Percentiles rank a stretch among this genome's conserved stretches.
phyloP scores from a whole-genome alignment of 2,797 vertebrate species.

The Pygocentrus nattereri region DNA sequence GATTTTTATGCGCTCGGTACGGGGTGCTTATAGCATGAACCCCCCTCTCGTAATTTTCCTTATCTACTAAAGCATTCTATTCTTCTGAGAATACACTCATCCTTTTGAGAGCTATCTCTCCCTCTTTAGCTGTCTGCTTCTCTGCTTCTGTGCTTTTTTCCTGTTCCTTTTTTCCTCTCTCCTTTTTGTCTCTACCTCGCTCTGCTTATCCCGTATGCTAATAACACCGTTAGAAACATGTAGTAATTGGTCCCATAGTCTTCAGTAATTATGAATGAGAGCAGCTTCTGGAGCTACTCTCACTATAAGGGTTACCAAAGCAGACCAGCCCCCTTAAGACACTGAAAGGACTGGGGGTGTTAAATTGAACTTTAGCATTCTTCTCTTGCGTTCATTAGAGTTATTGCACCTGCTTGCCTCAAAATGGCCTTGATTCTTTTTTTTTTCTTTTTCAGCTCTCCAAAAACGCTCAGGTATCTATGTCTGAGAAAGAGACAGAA shows the following conservation, averaged over 20 bases:
- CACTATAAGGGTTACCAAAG: conserved; percentile 26
- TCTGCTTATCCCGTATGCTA: conserved; percentile 49
- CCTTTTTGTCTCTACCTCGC: neutral
- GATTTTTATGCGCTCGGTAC: conserved; percentile 24
- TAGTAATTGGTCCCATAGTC: conserved; percentile 51
- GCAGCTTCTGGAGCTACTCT: conserved; percentile 9
- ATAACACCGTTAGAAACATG: conserved; percentile 50
- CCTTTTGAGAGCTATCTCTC: conserved; percentile 11
- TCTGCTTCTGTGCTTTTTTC: neutral
- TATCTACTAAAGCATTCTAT: conserved; percentile 40
- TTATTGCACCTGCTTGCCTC: conserved; percentile 12
- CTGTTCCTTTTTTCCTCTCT: neutral
- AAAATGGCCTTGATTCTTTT: conserved; percentile 3
- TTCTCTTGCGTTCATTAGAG: conserved; percentile 18
- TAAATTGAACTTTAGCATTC: conserved; percentile 22
- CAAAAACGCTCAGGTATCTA: conserved; percentile 2
- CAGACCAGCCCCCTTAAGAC: conserved; percentile 13
- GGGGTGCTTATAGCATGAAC: neutral
- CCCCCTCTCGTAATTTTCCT: conserved; percentile 25
- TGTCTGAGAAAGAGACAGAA: neutral
- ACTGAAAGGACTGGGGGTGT: neutral
- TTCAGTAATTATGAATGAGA: conserved; percentile 55
- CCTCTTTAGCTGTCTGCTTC: neutral
- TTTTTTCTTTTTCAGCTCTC: neutral
- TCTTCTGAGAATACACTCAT: conserved; percentile 18